Conservation (phyloP, 2,888 invertebrate genomes). For the Adelphocoris suturalis region DNA sequence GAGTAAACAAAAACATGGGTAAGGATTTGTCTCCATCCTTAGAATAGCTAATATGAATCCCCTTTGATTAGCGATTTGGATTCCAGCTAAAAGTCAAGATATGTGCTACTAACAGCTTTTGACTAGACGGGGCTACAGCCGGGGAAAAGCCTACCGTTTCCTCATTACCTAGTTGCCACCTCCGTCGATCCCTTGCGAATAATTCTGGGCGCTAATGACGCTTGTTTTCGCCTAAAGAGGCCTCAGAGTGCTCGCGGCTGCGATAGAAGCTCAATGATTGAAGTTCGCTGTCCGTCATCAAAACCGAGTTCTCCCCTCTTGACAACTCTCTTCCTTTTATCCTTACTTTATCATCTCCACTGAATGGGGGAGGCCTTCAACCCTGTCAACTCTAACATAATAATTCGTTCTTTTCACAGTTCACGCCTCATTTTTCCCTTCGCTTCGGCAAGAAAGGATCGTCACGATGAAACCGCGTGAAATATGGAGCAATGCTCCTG, state of each 20-base stretch:
- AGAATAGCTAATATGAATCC: too few relatives aligned
- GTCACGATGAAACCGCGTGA: not conserved
- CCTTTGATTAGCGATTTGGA: too few relatives aligned
- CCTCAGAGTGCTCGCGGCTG: not conserved
- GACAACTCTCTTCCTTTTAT: slow-evolving; percentile 40
- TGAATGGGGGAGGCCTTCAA: slow-evolving; percentile 31
- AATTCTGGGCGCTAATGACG: not conserved
- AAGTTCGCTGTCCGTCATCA: slow-evolving; percentile 47
- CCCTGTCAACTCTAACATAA: slow-evolving; percentile 42
- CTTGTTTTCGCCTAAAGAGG: slow-evolving; percentile 4
- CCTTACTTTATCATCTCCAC: slow-evolving; percentile 37
- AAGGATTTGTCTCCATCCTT: too few relatives aligned
- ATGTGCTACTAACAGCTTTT: too few relatives aligned
- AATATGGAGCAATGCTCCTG: not conserved
- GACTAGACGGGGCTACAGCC: not conserved
- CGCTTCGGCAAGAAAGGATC: not conserved
- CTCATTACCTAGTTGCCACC: slow-evolving; percentile 6
- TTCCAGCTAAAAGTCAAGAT: too few relatives aligned
- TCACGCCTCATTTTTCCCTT: slow-evolving; percentile 25
- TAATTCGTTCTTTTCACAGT: slow-evolving; percentile 42
- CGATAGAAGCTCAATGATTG: slow-evolving; percentile 36
- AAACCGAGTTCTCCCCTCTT: slow-evolving; percentile 7
- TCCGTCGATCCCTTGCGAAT: not conserved
- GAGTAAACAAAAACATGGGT: too few relatives aligned
- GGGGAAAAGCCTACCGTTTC: slow-evolving; percentile 1